These are phyloP conservation scores for Okapia johnstoni DNA, from an alignment of 2,113 vertebrate genomes.

Conservation along the genomic window DNA sequence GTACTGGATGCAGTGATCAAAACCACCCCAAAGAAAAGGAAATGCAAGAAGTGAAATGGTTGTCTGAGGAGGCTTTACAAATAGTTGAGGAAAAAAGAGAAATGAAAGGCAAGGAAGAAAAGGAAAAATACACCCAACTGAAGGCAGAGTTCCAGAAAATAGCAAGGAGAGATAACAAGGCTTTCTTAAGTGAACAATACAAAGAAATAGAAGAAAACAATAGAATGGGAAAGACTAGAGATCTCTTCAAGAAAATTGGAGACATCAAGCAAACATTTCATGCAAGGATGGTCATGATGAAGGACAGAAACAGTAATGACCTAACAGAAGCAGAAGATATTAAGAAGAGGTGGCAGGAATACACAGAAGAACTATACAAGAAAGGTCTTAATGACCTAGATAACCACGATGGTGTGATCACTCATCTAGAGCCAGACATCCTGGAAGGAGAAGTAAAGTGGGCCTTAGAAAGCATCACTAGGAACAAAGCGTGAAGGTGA, in stretches of 20 bases:
- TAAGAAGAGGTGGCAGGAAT: not conserved
- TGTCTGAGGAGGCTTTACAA: not conserved
- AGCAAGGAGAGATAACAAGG: not conserved
- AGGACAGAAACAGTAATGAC: not conserved
- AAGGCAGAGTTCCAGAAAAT: not conserved
- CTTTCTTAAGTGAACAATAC: not conserved
- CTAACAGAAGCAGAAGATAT: not conserved
- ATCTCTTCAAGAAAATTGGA: not conserved
- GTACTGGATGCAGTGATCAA: not conserved
- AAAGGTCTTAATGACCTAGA: not conserved
- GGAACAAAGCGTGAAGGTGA: not conserved
- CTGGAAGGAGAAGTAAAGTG: not conserved
- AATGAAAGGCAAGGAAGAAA: not conserved
- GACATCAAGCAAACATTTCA: not conserved
- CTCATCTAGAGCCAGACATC: not conserved
- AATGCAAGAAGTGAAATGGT: not conserved
- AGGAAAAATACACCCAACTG: not conserved
- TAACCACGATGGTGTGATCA: not conserved
- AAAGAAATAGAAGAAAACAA: not conserved
- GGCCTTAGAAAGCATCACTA: not conserved
- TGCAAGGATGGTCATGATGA: not conserved
- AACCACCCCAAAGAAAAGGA: not conserved
- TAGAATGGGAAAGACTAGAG: not conserved
- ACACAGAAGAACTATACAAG: not conserved
- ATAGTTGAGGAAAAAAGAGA: not conserved